phyloP scores from a whole-genome alignment of 2,888 invertebrate genomes.

The Cancer borealis region DNA sequence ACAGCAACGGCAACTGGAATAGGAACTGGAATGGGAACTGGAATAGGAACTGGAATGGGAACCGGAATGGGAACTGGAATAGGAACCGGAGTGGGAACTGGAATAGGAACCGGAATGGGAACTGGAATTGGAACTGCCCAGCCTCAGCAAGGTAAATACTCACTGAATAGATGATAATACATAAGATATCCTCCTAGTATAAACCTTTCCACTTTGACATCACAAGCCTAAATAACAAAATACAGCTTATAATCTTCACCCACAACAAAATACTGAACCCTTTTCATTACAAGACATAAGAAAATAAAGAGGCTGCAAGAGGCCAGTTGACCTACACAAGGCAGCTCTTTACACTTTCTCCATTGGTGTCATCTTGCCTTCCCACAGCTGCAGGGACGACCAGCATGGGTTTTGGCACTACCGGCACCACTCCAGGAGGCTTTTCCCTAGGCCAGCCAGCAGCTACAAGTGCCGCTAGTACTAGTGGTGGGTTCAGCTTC shows the following conservation, averaged over 20 bases:
- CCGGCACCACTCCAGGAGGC: background rate
- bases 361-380: background rate
- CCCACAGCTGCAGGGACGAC: background rate
- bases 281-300: background rate
- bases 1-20: background rate
- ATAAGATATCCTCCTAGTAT: background rate
- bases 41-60: too few relatives aligned
- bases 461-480: background rate
- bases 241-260: too few relatives aligned
- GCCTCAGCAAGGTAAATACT: background rate
- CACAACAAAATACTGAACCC: too few relatives aligned
- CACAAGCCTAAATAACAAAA: background rate
- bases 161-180: background rate
- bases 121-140: background rate
- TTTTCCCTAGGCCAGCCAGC: constrained; percentile 43
- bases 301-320: background rate
- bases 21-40: too few relatives aligned
- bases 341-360: background rate
- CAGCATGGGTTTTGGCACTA: background rate
- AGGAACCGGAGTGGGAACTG: background rate
- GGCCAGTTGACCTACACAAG: too few relatives aligned
- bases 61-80: too few relatives aligned
- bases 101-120: background rate
- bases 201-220: too few relatives aligned
- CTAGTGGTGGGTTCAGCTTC: constrained; percentile 29